A percentile compares a stretch with the other conserved stretches of the same genome.
phyloP scores from a whole-genome alignment of 2,888 invertebrate species.

The Phyllotreta cruciferae region DNA sequence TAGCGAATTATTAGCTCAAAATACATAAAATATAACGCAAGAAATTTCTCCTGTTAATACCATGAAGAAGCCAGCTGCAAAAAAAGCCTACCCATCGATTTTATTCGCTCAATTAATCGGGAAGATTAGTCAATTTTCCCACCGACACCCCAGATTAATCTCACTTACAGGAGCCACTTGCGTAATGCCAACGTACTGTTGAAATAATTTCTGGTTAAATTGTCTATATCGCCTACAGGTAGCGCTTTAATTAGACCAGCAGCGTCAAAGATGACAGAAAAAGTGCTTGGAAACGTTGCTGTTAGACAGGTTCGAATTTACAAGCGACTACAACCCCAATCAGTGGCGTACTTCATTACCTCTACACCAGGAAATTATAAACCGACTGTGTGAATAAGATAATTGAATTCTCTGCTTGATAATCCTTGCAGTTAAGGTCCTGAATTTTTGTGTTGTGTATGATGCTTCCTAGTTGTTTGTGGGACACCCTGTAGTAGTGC shows the following conservation, averaged over 20 bases:
- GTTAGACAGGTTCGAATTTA: slow-evolving; percentile 22
- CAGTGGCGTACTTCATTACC: background rate
- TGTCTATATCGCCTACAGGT: slow-evolving; percentile 8
- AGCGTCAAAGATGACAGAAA: slow-evolving; percentile 15
- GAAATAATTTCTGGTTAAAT: slow-evolving; percentile 24
- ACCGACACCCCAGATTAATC: background rate
- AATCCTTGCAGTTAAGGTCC: too few species aligned
- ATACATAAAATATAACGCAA: too few species aligned
- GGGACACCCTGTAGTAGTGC: background rate
- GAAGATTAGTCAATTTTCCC: too few species aligned
- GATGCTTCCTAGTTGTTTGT: too few species aligned
- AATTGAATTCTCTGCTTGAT: too few species aligned
- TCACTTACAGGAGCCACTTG: background rate
- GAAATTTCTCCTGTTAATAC: too few species aligned
- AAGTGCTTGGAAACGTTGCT: slow-evolving; percentile 18
- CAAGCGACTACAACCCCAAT: slow-evolving; percentile 1
- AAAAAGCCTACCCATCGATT: too few species aligned
- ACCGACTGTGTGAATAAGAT: too few species aligned
- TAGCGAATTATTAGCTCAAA: too few species aligned
- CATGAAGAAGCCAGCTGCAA: too few species aligned
- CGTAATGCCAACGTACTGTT: slow-evolving; percentile 9
- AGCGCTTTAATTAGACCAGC: slow-evolving; percentile 13
- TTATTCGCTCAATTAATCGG: too few species aligned
- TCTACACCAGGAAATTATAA: background rate
- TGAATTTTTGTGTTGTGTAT: too few species aligned